Evolutionary conservation across 2,113 vertebrate species (phyloP).

Genomic region (Halcyon malimbica): DNA sequence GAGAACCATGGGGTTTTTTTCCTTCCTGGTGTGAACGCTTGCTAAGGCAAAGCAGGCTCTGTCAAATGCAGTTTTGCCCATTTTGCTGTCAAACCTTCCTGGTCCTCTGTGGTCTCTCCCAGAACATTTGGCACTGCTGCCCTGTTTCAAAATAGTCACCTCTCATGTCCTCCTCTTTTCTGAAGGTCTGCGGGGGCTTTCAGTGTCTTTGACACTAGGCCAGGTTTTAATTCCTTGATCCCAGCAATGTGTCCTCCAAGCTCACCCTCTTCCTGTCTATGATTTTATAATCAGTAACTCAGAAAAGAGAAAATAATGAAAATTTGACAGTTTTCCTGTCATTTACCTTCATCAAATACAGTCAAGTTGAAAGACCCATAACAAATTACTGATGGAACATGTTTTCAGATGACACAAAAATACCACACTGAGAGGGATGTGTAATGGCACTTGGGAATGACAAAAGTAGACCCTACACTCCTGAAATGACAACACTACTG

Average conservation of each 20-base stretch:
- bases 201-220: neutral
- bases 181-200: neutral
- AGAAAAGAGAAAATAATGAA: neutral
- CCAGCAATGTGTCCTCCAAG: neutral
- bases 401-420: constrained; percentile 1
- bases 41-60: neutral
- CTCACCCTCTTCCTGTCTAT: neutral
- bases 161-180: neutral
- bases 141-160: neutral
- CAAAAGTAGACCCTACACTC: neutral
- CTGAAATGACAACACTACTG: neutral
- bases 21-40: neutral
- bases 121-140: neutral
- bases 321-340: neutral
- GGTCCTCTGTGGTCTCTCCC: neutral
- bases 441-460: neutral
- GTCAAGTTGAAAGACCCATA: neutral
- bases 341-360: neutral
- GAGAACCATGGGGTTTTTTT: neutral
- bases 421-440: neutral
- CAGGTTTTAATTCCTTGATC: constrained; percentile 4
- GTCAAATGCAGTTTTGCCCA: accelerated
- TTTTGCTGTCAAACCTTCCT: neutral
- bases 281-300: neutral
- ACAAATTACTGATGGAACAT: neutral